Evolutionary conservation across 2,888 invertebrate genomes (phyloP).

Genomic region (Eupithecia vulgata): DNA sequence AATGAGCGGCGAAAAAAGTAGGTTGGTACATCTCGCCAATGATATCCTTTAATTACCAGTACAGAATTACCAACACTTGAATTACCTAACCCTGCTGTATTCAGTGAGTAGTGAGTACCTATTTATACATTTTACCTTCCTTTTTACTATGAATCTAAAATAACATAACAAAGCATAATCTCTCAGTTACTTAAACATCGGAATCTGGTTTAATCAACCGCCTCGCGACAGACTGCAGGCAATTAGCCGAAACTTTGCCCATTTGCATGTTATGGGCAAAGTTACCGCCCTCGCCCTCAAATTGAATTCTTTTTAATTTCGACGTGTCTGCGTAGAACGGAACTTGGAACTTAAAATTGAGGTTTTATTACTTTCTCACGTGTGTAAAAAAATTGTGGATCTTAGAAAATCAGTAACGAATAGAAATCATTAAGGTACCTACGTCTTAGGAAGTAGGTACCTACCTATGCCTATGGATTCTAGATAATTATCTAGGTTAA

Average conservation of each 20-base stretch:
- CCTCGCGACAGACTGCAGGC: conserved; percentile 62
- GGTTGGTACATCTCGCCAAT: no score
- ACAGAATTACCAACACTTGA: no score
- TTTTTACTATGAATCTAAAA: background rate
- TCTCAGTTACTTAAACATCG: conserved; percentile 47
- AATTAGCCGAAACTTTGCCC: conserved; percentile 72
- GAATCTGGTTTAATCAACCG: conserved; percentile 63
- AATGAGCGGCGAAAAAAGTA: no score
- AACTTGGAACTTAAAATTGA: conserved; percentile 31
- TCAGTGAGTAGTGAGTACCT: no score
- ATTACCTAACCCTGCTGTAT: no score
- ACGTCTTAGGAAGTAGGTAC: no score
- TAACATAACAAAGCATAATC: conserved; percentile 22
- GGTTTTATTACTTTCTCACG: conserved; percentile 20
- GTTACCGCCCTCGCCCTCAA: conserved; percentile 57
- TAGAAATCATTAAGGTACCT: no score
- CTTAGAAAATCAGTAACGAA: no score
- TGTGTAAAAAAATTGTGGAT: background rate
- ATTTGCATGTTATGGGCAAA: conserved; percentile 81
- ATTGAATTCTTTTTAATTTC: conserved; percentile 70
- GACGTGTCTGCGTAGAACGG: conserved; percentile 51
- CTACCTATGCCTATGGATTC: no score
- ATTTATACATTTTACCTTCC: background rate
- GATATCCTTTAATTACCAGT: no score
- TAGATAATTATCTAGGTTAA: no score